phyloP scores from a whole-genome alignment of 1,140 invertebrate genomes.

The Euwallacea fornicatus region DNA sequence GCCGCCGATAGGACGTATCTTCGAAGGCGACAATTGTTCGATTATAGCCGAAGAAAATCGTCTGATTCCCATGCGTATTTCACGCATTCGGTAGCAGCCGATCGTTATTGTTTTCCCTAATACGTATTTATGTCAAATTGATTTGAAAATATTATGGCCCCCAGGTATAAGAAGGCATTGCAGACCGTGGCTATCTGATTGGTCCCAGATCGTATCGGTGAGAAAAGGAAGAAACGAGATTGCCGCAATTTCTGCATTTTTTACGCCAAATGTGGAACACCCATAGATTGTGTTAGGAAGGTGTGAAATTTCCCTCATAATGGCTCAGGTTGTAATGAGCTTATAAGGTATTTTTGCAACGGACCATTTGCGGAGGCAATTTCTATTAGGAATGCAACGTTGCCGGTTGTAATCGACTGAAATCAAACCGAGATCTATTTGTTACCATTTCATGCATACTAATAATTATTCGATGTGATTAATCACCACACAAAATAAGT shows the following conservation, averaged over 20 bases:
- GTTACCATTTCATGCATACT: no score
- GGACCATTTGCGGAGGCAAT: no score
- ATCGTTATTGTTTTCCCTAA: constrained; percentile 39
- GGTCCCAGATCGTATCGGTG: constrained; percentile 21
- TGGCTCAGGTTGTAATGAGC: background rate
- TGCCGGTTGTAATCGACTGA: no score
- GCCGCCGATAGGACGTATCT: background rate
- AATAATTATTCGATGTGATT: no score
- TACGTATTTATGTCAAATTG: constrained; percentile 40
- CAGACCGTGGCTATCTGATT: constrained; percentile 17
- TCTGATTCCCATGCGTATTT: constrained; percentile 37
- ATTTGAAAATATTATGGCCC: constrained; percentile 38
- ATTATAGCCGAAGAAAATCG: constrained; percentile 23
- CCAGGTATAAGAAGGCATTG: constrained; percentile 21
- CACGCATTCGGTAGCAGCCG: constrained; percentile 25
- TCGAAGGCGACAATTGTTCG: constrained; percentile 30
- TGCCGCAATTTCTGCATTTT: constrained; percentile 8
- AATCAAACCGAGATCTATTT: no score
- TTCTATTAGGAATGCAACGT: no score
- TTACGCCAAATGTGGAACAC: background rate
- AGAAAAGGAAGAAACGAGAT: constrained; percentile 5
- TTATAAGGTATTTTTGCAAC: background rate
- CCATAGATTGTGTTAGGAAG: background rate
- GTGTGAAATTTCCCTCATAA: background rate
- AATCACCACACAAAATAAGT: no score